Evolutionary conservation across 37 sponge, comb jelly and placozoan genomes (phyloP), one percentile per base, ranked within the genome.

Genomic region (Beroe forskalii): DNA sequence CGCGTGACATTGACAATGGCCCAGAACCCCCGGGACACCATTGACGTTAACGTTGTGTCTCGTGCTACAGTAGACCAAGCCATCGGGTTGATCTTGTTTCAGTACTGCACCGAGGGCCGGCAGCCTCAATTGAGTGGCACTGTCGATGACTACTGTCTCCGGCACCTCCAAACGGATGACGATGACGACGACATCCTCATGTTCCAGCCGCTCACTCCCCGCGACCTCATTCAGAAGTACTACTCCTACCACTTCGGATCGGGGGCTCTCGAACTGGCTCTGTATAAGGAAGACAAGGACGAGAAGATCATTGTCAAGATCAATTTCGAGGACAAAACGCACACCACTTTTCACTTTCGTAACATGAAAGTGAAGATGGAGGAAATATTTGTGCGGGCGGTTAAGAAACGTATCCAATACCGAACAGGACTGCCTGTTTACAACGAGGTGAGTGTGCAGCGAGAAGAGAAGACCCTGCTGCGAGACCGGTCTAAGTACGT

Each of bases 281-380:
- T 80, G 27, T 80, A 80, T 43, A 41, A 44, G 55, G 86, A 80
- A 48, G 55, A 80, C 24, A 80, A 80, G 86, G 86, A 80, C 55
- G 86, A 80, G 86, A 80, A 44, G 55, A 80, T 80, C 1, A 80
- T 80, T 25, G 86, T 80, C n/a, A 80, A 44, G 55, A 80, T 80
- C 4, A 35, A 41, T 44, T 80, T 80, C 55, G 86, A 80, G 8
- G 86, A 80, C 42, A 80, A 80, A 38, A 80, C 86, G 0, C 86
- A 80, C 55, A 80, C 86, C n/a, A 41, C 55, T 14, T 80, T 80
- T 31, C 86, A 80, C 30, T 80, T 80, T 31, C 44, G 55, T 32
- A 80, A 80, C 55, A 80, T 23, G 44, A 80, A 80, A 43, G 86
- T 80, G 55, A 41, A 41, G 42, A 80, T 80, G 86, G 35, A 44